These are phyloP conservation scores for Clarias magur DNA, from an alignment of 2,113 vertebrate genomes.

Conservation along the genomic window DNA sequence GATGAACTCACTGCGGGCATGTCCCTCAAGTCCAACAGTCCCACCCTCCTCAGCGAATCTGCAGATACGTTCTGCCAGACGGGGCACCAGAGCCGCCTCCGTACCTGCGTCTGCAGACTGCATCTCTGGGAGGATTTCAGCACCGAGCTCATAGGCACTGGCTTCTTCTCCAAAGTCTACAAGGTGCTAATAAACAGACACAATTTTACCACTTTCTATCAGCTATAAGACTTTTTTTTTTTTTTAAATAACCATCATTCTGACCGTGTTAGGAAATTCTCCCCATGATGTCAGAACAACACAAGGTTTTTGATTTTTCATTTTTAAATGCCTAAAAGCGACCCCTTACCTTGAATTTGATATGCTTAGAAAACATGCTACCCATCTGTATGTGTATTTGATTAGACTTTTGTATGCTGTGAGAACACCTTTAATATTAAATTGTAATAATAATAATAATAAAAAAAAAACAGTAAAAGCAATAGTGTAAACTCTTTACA, in stretches of 20 bases:
- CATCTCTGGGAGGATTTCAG: conserved; percentile 79
- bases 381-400: not conserved
- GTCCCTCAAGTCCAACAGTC: conserved; percentile 49
- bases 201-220: not conserved
- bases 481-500: not conserved
- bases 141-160: conserved; percentile 69
- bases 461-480: not conserved
- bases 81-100: conserved; percentile 69
- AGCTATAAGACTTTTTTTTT: not conserved
- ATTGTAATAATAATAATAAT: not conserved
- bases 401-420: not conserved
- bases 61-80: conserved; percentile 65
- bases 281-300: not conserved
- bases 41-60: conserved; percentile 57
- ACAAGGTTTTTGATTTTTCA: not conserved
- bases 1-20: conserved; percentile 53
- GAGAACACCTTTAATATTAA: not conserved
- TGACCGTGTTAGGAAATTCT: not conserved
- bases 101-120: conserved; percentile 70
- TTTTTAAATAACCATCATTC: not conserved
- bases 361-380: not conserved
- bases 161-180: conserved; percentile 79
- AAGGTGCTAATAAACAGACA: conserved; percentile 65
- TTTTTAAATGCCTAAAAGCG: not conserved
- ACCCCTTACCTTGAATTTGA: not conserved